Base-by-base conservation (phyloP, 2,113 vertebrate species). In the Origma solitaria region DNA sequence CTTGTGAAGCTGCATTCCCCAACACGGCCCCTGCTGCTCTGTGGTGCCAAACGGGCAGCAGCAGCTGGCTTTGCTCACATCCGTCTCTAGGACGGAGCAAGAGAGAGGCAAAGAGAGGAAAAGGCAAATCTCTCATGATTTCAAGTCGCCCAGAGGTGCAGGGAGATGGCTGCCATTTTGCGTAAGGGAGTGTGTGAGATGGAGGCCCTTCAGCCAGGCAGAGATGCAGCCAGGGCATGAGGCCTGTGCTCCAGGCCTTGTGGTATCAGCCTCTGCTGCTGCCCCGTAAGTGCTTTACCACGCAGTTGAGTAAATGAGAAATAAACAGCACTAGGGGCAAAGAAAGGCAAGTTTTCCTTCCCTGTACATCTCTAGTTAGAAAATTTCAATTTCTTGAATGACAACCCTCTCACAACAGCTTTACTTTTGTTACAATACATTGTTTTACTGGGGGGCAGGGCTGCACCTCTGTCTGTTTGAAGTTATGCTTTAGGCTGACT, bases 11-110 rank as follows among this genome's bases (percentile, higher is more conserved):
- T 7, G 1, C 20, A 23, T 22, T 15, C 25, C 33, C 13, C 0
- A 14, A 11, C 35, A 54, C 56, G 27, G 38, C 2, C 15, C 15
- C 33, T 42, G 1, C 1, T 3, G 1, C 27, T 40, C 4, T 56
- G 8, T 25, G 18, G 15, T 17, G 27, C 15, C 28, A 38, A 72
- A 47, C 27, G 28, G 49, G 20, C 23, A 15, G n/a, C 3, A 9
- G 60, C 19, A 45, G 20, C 33, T 6, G 14, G 6, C 33, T 70
- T 61, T 69, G 22, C 25, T 49, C 22, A 28, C 1, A 0, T 6
- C 8, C 10, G 5, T 31, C 30, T 71, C 40, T 35, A 14, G 31
- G 22, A 27, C 24, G 45, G 23, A 33, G 14, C 5, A 23, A 51
- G 37, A 56, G 68, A 27, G 14, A 51, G 3, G 8, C 4, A 28